These are phyloP conservation scores for Triplophysa tibetana DNA, from an alignment of 2,113 vertebrate species.

Conservation along the genomic window DNA sequence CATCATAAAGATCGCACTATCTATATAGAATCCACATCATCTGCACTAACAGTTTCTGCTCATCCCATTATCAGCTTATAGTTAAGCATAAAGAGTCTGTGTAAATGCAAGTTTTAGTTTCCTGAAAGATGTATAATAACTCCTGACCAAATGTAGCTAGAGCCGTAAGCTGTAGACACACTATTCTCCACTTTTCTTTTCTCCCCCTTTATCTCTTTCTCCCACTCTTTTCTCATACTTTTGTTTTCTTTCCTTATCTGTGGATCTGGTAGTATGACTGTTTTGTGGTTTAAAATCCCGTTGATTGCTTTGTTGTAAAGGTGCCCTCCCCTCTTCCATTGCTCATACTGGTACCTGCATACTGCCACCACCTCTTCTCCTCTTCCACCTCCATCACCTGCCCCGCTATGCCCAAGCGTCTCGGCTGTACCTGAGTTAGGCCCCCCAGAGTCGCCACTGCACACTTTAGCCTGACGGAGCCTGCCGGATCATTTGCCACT, in stretches of 20 bases:
- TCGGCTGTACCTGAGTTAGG: conserved; percentile 73
- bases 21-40: too few species aligned
- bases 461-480: conserved; percentile 66
- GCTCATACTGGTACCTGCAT: conserved; percentile 83
- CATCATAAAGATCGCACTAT: neutral
- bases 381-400: conserved; percentile 75
- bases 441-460: conserved; percentile 63
- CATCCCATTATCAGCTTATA: too few species aligned
- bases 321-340: conserved; percentile 85
- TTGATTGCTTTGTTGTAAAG: conserved; percentile 86
- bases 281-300: conserved; percentile 74
- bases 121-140: conserved; percentile 53
- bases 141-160: conserved; percentile 59
- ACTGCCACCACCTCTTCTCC: conserved; percentile 73
- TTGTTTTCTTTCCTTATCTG: conserved; percentile 51
- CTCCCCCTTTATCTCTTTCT: neutral
- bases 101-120: neutral
- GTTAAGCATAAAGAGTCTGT: neutral
- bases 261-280: conserved; percentile 75
- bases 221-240: conserved; percentile 61
- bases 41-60: too few species aligned
- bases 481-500: conserved; percentile 50
- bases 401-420: conserved; percentile 71
- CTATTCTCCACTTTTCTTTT: conserved; percentile 52
- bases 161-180: conserved; percentile 61